These are phyloP conservation scores for Sebastes paucispinis DNA, from an alignment of 2,797 vertebrate species.

Conservation along the genomic window DNA sequence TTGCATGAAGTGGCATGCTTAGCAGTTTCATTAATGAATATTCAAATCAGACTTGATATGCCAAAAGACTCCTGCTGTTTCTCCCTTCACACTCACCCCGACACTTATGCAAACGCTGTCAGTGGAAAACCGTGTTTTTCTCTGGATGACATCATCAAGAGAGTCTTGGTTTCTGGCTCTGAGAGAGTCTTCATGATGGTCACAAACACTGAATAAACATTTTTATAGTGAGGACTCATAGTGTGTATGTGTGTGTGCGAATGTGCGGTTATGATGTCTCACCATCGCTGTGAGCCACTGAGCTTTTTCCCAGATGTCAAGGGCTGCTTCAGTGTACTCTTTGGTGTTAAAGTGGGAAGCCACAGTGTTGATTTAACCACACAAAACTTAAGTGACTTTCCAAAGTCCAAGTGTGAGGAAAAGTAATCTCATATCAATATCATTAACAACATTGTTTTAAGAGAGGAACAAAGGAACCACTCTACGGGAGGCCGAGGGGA, in stretches of 20 bases:
- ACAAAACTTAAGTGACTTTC: slow-evolving; percentile 44
- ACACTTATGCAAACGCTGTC: neutral
- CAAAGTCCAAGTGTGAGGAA: slow-evolving; percentile 11
- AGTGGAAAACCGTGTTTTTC: slow-evolving; percentile 30
- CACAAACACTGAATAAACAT: slow-evolving; percentile 61
- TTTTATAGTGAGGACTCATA: slow-evolving; percentile 47
- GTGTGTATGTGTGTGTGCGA: slow-evolving; percentile 17
- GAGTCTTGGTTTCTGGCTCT: slow-evolving; percentile 39
- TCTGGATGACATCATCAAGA: slow-evolving; percentile 44
- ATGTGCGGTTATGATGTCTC: slow-evolving; percentile 50
- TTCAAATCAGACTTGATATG: neutral
- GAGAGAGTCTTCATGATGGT: slow-evolving; percentile 39
- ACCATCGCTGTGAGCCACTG: slow-evolving; percentile 43
- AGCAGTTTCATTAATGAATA: slow-evolving; percentile 10
- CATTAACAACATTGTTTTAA: neutral
- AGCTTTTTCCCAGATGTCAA: slow-evolving; percentile 69
- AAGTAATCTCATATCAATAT: neutral
- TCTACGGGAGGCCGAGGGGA: neutral
- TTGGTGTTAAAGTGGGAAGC: slow-evolving; percentile 58
- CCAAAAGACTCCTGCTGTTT: neutral
- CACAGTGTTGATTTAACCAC: slow-evolving; percentile 49
- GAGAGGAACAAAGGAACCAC: neutral
- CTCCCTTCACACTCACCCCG: neutral
- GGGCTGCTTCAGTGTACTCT: slow-evolving; percentile 23
- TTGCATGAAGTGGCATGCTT: neutral